Base-by-base conservation (phyloP, 2,797 vertebrate species). In the Mus caroli region DNA sequence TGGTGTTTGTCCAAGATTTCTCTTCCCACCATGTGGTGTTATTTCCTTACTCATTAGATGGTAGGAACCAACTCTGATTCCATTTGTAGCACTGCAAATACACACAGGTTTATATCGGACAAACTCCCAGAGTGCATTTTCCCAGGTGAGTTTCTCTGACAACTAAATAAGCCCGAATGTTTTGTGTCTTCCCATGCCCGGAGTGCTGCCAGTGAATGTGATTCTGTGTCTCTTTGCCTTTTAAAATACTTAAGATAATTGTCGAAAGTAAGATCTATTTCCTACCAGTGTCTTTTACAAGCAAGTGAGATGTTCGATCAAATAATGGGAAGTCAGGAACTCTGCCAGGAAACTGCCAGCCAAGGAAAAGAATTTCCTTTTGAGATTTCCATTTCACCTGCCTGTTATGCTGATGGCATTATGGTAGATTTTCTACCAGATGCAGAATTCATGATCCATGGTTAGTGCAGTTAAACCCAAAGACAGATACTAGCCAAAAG, bases 331-430 rank as follows among this genome's bases (percentile, higher is more conserved):
- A 71, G 88, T 82, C 85, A 88, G 43, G 11, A 86, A 69, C 83
- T 90, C 26, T 82, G 96, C 17, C 34, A 90, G 90, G 90, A 92
- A 78, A 92, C 28, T 71, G n/a, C 1, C n/a, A 69, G 73, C 94
- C 56, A 83, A 75, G 82, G 80, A 20, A 80, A 82, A 93, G 40
- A 50, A 37, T 82, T n/a, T 89, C 31, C 43, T 80, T 34, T 75
- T 75, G 10, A 64, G 64, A 28, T 82, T 93, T 94, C 26, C 87
- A 14, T 67, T 26, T 77, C 14, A 85, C 19, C 73, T 94, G 28
- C 4, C 37, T 87, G 67, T 88, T 3, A 43, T 88, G 24, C 12
- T 52, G 75, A 22, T 83, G 79, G 46, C 31, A 3, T 34, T 37
- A 31, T 14, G 13, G 50, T 0, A 0, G 64, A 28, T 52, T 88